Conservation (phyloP, 2,797 vertebrate species). For the Trichosurus vulpecula region DNA sequence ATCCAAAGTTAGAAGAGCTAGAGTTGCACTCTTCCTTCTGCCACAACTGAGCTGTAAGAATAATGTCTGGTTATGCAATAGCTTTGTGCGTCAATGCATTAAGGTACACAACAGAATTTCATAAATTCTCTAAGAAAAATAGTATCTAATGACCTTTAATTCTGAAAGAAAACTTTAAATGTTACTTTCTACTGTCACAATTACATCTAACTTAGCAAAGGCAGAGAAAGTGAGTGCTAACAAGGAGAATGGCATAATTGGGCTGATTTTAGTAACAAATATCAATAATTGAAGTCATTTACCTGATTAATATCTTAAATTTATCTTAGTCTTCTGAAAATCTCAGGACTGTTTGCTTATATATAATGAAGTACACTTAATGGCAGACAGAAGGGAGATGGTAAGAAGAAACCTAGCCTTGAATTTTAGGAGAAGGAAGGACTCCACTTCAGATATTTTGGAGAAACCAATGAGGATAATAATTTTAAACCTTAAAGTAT, state of each 20-base stretch:
- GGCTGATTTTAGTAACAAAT: neutral
- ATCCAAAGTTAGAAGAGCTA: neutral
- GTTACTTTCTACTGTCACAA: neutral
- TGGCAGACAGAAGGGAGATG: neutral
- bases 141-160: neutral
- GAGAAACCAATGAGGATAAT: neutral
- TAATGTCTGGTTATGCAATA: neutral
- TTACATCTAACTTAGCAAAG: neutral
- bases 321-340: neutral
- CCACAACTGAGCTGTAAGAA: neutral
- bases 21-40: neutral
- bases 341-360: neutral
- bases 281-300: neutral
- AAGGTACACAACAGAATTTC: neutral
- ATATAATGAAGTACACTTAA: neutral
- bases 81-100: neutral
- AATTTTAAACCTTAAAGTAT: conserved; percentile 7
- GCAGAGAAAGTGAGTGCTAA: neutral
- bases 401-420: neutral
- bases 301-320: neutral
- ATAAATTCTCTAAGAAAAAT: neutral
- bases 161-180: neutral
- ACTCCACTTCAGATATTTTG: conserved; percentile 19
- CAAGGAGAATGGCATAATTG: neutral
- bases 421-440: neutral